Evolutionary conservation across 2,113 vertebrate genomes (phyloP), one percentile per base, ranked within the genome.

Genomic region (Paramisgurnus dabryanus): DNA sequence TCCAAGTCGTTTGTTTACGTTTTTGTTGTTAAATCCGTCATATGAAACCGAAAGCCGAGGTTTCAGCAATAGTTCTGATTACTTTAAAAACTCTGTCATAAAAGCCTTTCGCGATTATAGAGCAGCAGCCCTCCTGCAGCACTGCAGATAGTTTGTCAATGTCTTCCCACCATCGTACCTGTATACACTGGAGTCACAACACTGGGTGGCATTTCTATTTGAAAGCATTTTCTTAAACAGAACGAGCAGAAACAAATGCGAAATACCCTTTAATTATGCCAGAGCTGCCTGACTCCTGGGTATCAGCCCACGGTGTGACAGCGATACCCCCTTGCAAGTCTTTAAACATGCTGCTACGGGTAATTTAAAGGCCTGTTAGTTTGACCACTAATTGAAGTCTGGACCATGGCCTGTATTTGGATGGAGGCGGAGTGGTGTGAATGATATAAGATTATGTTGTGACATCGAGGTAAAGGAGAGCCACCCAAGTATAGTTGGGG

Each of bases 381-480:
- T 58, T 65, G 78, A 80, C 82, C 86, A 82, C 86, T 84, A 87
- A 85, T 82, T 87, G 80, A 80, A 67, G 84, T 87, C 78, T 76
- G 80, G 76, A 76, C 65, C 63, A 57, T 77, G 83, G 82, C 69
- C 50, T 80, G 72, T 58, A 73, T 70, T 80, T 60, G 80, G 73
- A 58, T 58, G 82, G 74, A 82, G 84, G 79, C 63, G 80, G 83
- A 63, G 79, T 50, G 60, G 70, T 75, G 85, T 64, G 76, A 70
- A 70, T 83, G 76, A 71, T 76, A 75, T 78, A 67, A 65, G 73
- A 68, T 82, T 80, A 80, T 50, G 27, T 65, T 7, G n/a, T 75
- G 80, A 78, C 41, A 77, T 7, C 17, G 74, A 78, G 40, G 70
- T n/a, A 73, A 61, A 40, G 65, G 78, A 27, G 76, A 76, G 69